Evolutionary conservation across 2,113 vertebrate genomes (phyloP), one percentile per base, ranked within the genome.

Genomic region (Tylochromis polylepis): DNA sequence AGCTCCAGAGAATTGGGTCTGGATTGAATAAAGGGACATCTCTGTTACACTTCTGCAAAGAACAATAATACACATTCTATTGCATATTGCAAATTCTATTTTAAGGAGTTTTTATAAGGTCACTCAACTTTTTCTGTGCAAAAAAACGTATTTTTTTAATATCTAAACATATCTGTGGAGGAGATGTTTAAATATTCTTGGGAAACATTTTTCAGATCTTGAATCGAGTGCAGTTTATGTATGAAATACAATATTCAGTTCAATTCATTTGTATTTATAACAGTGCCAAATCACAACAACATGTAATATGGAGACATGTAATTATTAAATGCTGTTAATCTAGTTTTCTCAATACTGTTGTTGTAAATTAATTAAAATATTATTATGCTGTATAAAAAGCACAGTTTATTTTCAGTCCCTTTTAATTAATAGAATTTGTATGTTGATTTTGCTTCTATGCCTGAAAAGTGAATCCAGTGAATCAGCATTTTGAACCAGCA

Each of bases 351-450:
- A 38, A 56, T 79, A 1, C 62, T 67, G 15, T n/a, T 80, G 16
- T 57, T 90, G 81, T 87, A 67, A 89, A 87, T 89, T 82, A 79
- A 87, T 81, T 1, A 7, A 29, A 58, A 53, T 77, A 6, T 11
- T 77, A 77, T 67, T 14, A 31, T 77, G 46, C 46, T 51, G 4
- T 20, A 14, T 51, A 20, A 77, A 77, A 77, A 29, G 62, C 62
- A 65, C 22, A 27, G 41, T 75, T 75, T 49, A 75, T 29, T 29
- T 75, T 29, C 10, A 8, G 20, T 38, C 62, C 34, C 62, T 67
- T 67, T 67, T 22, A 38, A 67, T 22, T 38, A 38, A 67, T 67
- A 0, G 22, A 38, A 20, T 22, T 38, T 38, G 22, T 38, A 65
- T 5, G 11, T 38, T 18, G 20, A 11, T 1, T 65, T 65, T 38